Base-by-base conservation (phyloP, 2,888 invertebrate genomes). In the Tenthredo scrophulariae region DNA sequence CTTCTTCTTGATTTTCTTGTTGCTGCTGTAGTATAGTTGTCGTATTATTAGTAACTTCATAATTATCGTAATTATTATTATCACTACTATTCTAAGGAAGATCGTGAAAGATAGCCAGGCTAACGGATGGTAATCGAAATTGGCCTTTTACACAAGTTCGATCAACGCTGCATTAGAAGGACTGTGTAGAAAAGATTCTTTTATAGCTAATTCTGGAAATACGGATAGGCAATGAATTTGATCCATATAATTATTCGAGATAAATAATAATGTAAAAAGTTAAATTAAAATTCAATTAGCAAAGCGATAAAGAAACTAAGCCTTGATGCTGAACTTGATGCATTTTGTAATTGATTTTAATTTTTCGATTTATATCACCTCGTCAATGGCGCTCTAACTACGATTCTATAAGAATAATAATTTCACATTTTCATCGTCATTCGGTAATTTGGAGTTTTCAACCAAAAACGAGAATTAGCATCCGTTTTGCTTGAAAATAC, bases 61-160 rank as follows among this genome's bases (percentile, higher is more conserved):
- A 40, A 72, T 72, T 37, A 72, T 72, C 33, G 29, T 72, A 33
- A 72, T 72, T 72, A 72, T n/a, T 40, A 37, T 33, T 72, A 72
- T 40, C 37, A 72, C 40, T 72, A 72, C 37, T 33, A 72, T 40
- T 72, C 18, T 37, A 72, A 37, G 18, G n/a, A 37, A 40, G 18
- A 72, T 29, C n/a, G 33, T 72, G 10, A 72, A 72, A 72, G 29
- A 37, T 13, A 62, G 26, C 70, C 70, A 37, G 18, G 70, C 9
- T 72, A 72, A 72, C 9, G 10, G n/a, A 22, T 72, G n/a, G 9
- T 37, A 40, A 62, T 62, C 9, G 62, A 62, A 62, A 62, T 26
- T 62, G 26, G 62, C 62, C 26, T 26, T 62, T 62, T 62, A n/a
- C 15, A 37, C 70, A 37, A 37, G 33, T 37, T 70, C 7, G 70